These are phyloP conservation scores for Platichthys stellatus DNA, from an alignment of 2,113 vertebrate genomes.

Conservation along the genomic window DNA sequence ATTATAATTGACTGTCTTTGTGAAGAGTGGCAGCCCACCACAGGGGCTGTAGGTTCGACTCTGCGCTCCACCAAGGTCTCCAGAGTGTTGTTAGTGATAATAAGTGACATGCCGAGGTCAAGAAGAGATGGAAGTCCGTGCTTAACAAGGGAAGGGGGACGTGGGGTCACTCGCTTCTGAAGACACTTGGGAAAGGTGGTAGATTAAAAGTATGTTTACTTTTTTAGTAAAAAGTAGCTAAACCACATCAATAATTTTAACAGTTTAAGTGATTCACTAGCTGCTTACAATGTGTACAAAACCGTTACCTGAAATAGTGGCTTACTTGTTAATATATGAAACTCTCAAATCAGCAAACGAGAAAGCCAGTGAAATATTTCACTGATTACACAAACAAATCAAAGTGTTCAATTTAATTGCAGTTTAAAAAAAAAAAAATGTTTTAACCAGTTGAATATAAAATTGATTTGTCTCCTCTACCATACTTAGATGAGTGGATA, in stretches of 20 bases:
- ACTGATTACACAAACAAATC: neutral
- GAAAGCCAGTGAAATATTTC: neutral
- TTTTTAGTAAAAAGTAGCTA: neutral
- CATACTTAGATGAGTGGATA: no score
- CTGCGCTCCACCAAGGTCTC: conserved; percentile 31
- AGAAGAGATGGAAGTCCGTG: neutral
- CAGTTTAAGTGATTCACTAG: neutral
- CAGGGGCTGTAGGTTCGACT: neutral
- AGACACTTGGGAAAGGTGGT: neutral
- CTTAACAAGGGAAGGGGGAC: neutral
- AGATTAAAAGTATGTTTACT: neutral
- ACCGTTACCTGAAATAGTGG: no score
- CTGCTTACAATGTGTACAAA: no score
- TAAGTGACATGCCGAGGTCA: conserved; percentile 65
- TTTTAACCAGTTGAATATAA: neutral
- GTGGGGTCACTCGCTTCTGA: neutral
- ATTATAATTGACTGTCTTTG: conserved; percentile 22
- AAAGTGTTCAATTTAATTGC: neutral
- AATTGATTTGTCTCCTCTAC: neutral
- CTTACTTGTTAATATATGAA: no score
- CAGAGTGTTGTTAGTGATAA: conserved; percentile 56
- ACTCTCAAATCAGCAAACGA: neutral
- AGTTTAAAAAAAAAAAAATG: no score
- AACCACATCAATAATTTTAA: neutral
- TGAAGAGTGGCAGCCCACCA: conserved; percentile 8